Conservation (phyloP, 2,888 invertebrate genomes). For the Blera fallax region DNA sequence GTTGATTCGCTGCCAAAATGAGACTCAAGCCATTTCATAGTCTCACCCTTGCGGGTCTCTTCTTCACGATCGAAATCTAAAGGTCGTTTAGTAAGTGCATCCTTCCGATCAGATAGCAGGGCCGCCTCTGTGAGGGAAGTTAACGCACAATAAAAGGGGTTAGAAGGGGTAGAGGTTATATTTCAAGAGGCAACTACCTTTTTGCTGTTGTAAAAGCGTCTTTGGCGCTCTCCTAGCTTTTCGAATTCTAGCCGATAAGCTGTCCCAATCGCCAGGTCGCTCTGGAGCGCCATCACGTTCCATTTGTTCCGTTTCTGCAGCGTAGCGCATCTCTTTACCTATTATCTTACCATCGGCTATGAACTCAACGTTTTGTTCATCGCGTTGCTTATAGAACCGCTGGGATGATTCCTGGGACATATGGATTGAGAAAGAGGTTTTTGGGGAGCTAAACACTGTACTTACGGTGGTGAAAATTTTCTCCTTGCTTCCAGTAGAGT, state of each 20-base stretch:
- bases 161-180: neutral
- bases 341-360: slow-evolving; percentile 91
- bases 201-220: slow-evolving; percentile 82
- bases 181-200: slow-evolving; percentile 79
- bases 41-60: slow-evolving; percentile 93
- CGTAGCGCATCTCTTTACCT: slow-evolving; percentile 90
- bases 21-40: slow-evolving; percentile 94
- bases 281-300: slow-evolving; percentile 86
- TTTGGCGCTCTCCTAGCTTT: slow-evolving; percentile 84
- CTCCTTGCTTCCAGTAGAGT: slow-evolving; percentile 78
- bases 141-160: slow-evolving; percentile 32
- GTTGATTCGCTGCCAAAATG: slow-evolving; percentile 94
- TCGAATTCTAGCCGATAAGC: slow-evolving; percentile 89
- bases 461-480: slow-evolving; percentile 79
- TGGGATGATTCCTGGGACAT: slow-evolving; percentile 83
- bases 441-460: neutral
- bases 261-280: slow-evolving; percentile 89
- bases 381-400: slow-evolving; percentile 87
- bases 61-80: slow-evolving; percentile 94
- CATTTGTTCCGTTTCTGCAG: slow-evolving; percentile 92
- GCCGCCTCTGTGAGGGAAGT: slow-evolving; percentile 77
- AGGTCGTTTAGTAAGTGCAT: slow-evolving; percentile 90
- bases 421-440: neutral
- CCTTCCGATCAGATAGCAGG: slow-evolving; percentile 86
- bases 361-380: slow-evolving; percentile 92